These are phyloP conservation scores for Hydrocynus forskahlii DNA, from an alignment of 2,797 vertebrate species.

Conservation along the genomic window DNA sequence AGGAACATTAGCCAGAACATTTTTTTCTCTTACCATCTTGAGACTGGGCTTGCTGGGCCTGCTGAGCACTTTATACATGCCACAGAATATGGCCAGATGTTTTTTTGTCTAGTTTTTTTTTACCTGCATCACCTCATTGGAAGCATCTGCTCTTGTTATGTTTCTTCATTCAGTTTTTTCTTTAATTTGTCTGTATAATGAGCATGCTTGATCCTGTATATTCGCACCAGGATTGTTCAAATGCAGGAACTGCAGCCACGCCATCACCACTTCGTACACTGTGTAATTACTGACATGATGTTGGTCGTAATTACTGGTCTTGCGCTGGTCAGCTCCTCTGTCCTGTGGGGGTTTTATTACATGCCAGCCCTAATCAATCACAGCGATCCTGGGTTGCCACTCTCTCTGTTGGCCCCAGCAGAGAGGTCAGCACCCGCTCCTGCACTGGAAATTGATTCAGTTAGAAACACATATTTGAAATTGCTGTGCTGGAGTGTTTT, in stretches of 20 bases:
- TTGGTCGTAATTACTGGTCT: constrained; percentile 44
- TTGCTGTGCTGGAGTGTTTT: constrained; percentile 45
- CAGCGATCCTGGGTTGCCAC: constrained; percentile 51
- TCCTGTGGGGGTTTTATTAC: constrained; percentile 41
- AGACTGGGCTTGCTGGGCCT: too few relatives aligned
- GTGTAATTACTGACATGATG: constrained; percentile 49
- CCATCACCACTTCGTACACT: constrained; percentile 27
- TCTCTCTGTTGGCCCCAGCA: constrained; percentile 46
- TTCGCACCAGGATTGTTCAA: constrained; percentile 21
- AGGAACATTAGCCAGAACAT: too few relatives aligned
- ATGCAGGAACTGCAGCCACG: background rate
- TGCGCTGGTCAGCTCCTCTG: constrained; percentile 41
- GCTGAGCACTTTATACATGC: too few relatives aligned
- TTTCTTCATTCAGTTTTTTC: too few relatives aligned
- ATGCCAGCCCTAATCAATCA: constrained; percentile 54
- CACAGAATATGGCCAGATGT: too few relatives aligned
- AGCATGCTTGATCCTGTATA: background rate
- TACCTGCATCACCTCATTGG: too few relatives aligned
- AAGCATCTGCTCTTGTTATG: too few relatives aligned
- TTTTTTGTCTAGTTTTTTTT: too few relatives aligned
- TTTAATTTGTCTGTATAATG: too few relatives aligned
- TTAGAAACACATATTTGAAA: constrained; percentile 58
- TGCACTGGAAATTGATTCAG: constrained; percentile 66
- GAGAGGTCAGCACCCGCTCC: constrained; percentile 59
- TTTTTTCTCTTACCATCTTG: too few relatives aligned